Conservation (phyloP, 1,140 invertebrate species). For the Andrena cerasifolii region DNA sequence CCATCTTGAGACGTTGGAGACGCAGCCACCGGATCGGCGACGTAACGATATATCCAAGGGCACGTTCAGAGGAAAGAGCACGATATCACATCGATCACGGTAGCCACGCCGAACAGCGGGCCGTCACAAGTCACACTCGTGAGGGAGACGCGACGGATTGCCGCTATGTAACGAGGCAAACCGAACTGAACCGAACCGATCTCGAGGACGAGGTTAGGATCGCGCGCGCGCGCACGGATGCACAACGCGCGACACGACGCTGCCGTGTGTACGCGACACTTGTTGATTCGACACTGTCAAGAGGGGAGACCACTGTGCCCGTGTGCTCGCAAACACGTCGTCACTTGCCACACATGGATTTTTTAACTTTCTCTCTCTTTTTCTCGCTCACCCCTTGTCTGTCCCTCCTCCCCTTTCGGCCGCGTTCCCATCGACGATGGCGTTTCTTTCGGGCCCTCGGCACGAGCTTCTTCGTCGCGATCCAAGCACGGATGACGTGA, state of each 20-base stretch:
- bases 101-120: neutral
- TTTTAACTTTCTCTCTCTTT: conserved; percentile 23
- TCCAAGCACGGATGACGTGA: conserved; percentile 22
- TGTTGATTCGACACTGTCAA: conserved; percentile 72
- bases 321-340: conserved; percentile 35
- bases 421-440: conserved; percentile 23
- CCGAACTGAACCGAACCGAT: conserved; percentile 21
- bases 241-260: conserved; percentile 40
- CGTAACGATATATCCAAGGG: conserved; percentile 64
- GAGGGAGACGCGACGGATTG: neutral
- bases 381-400: conserved; percentile 22
- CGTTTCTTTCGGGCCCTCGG: conserved; percentile 35
- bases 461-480: conserved; percentile 30
- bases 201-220: conserved; percentile 48
- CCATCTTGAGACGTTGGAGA: conserved; percentile 71
- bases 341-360: conserved; percentile 31
- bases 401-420: neutral
- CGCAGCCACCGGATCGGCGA: conserved; percentile 54
- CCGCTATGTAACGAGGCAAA: too few relatives aligned
- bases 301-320: conserved; percentile 42
- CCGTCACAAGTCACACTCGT: conserved; percentile 9
- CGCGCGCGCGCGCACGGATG: conserved; percentile 49
- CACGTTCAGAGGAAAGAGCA: conserved; percentile 30
- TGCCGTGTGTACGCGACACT: conserved; percentile 66
- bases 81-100: conserved; percentile 47